These are phyloP conservation scores for Drosophila malerkotliana DNA, from an alignment of 1,140 invertebrate species.

Conservation along the genomic window DNA sequence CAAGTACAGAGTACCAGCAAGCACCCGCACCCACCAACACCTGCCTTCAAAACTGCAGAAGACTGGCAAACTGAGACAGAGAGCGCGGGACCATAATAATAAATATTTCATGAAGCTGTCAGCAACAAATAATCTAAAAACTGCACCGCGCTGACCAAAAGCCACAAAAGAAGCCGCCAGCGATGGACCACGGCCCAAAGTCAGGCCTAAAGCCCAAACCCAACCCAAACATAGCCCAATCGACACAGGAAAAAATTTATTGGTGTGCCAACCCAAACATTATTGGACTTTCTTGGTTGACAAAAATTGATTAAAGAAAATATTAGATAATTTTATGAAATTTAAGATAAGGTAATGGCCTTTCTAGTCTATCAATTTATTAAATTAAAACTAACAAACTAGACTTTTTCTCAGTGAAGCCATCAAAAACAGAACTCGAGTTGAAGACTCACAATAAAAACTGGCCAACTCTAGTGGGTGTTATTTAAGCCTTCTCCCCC, in stretches of 20 bases:
- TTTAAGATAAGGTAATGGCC: no score
- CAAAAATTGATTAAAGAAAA: neutral
- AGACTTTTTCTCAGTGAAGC: slow-evolving; percentile 18
- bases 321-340: neutral
- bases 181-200: slow-evolving; percentile 44
- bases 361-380: neutral
- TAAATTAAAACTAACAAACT: neutral
- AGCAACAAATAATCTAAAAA: slow-evolving; percentile 82
- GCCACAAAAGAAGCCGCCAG: slow-evolving; percentile 74
- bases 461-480: slow-evolving; percentile 35
- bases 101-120: slow-evolving; percentile 83
- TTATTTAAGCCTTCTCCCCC: slow-evolving; percentile 13
- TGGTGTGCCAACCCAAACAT: no score
- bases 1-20: slow-evolving; percentile 8
- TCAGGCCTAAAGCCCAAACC: slow-evolving; percentile 37
- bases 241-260: slow-evolving; percentile 3
- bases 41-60: slow-evolving; percentile 25
- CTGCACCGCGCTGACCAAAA: slow-evolving; percentile 68
- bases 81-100: slow-evolving; percentile 69
- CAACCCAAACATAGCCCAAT: slow-evolving; percentile 31
- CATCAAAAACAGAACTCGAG: slow-evolving; percentile 40
- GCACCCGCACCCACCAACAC: slow-evolving; percentile 53
- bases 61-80: neutral
- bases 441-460: slow-evolving; percentile 36
- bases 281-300: no score